Conservation (phyloP, 2,888 invertebrate species). For the Apocheima hispidaria region DNA sequence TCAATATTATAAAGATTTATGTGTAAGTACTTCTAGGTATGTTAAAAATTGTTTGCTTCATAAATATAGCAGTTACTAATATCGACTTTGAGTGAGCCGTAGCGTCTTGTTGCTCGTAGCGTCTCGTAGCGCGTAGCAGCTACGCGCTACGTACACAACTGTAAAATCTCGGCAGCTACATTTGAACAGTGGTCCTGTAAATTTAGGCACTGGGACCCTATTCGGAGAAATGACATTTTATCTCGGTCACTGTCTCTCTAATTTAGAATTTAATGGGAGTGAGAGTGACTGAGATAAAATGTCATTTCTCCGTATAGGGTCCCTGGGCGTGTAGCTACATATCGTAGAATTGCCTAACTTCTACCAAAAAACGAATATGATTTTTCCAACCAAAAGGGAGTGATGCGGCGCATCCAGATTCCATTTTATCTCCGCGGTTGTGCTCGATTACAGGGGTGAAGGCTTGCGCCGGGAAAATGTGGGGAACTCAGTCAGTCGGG, state of each 20-base stretch:
- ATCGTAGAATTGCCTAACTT: background rate
- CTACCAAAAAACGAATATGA: conserved; percentile 40
- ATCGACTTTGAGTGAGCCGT: no score
- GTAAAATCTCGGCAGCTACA: background rate
- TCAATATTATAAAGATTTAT: no score
- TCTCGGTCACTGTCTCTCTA: no score
- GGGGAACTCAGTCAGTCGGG: conserved; percentile 82
- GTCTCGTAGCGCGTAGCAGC: background rate
- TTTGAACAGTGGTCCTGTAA: no score
- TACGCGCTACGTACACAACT: background rate
- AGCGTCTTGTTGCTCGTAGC: background rate
- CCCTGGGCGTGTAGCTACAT: background rate
- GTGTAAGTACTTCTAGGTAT: no score
- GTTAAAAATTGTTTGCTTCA: no score
- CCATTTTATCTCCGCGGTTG: conserved; percentile 72
- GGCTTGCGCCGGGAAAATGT: conserved; percentile 84
- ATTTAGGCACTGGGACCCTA: no score
- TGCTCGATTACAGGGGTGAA: conserved; percentile 85
- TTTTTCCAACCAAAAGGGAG: conserved; percentile 35
- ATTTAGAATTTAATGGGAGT: no score
- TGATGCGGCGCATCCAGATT: conserved; percentile 59
- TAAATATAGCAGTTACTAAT: no score
- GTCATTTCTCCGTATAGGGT: no score
- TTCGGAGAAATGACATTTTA: no score
- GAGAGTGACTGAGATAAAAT: no score